Conservation (phyloP, 2,888 invertebrate genomes). For the Tiphia femorata region DNA sequence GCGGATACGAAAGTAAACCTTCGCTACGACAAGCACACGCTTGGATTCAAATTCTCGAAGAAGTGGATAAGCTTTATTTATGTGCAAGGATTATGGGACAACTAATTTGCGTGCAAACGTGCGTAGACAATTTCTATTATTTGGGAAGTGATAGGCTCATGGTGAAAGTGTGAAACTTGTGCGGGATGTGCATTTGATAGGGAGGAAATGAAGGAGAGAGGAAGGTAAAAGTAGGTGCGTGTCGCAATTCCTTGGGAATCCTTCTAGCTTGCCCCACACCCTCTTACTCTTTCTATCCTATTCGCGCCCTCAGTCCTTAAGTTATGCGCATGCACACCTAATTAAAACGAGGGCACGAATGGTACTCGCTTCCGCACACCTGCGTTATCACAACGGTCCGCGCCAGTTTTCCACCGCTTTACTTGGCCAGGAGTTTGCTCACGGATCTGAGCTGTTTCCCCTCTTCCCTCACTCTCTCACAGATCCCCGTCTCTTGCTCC, state of each 20-base stretch:
- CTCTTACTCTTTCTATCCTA: constrained; percentile 2
- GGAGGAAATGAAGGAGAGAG: constrained; percentile 1
- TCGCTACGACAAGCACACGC: too few species aligned
- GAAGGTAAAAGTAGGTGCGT: constrained; percentile 12
- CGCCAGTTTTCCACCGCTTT: constrained; percentile 35
- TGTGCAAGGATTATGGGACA: too few species aligned
- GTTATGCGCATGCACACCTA: constrained; percentile 39
- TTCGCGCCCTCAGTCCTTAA: too few species aligned
- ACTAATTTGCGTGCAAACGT: too few species aligned
- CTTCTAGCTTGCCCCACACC: not conserved
- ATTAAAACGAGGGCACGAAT: constrained; percentile 40
- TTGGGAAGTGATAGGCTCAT: too few species aligned
- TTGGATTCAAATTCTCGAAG: too few species aligned
- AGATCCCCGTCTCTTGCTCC: not conserved
- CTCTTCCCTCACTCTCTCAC: not conserved
- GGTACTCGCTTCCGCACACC: constrained; percentile 32
- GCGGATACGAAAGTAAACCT: too few species aligned
- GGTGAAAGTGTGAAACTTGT: not conserved
- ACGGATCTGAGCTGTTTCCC: constrained; percentile 5
- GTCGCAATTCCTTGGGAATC: constrained; percentile 12
- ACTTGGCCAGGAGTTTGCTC: constrained; percentile 23
- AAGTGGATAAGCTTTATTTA: too few species aligned
- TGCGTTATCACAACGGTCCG: constrained; percentile 34
- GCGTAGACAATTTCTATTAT: too few species aligned
- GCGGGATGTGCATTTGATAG: too few species aligned